Percentiles rank a stretch among this genome's conserved stretches.
These are phyloP conservation scores for Anser cygnoides DNA, from an alignment of 2,113 vertebrate species.

Conservation along the genomic window DNA sequence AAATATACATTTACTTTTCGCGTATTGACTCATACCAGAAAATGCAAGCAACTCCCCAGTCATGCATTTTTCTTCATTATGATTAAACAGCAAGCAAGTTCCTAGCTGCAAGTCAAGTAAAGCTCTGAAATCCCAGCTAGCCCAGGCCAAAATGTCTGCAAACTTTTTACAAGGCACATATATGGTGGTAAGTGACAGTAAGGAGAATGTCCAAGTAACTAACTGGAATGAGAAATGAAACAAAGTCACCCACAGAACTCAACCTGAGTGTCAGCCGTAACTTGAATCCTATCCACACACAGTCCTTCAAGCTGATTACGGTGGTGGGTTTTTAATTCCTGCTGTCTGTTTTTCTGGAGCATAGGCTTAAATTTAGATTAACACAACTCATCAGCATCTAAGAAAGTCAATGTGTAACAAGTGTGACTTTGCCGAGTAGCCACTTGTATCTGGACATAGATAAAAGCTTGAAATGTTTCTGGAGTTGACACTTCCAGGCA, in stretches of 20 bases:
- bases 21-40: background rate
- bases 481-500: background rate
- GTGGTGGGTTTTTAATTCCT: slow-evolving; percentile 12
- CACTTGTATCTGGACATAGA: background rate
- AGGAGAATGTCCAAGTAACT: background rate
- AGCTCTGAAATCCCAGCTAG: background rate
- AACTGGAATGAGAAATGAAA: slow-evolving; percentile 18
- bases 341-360: background rate
- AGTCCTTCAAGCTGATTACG: slow-evolving; percentile 45
- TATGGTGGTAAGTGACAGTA: background rate
- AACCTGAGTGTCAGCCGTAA: background rate
- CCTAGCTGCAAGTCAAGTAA: background rate
- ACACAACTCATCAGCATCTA: background rate
- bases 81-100: background rate
- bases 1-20: background rate
- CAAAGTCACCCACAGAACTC: background rate
- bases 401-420: background rate
- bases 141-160: background rate
- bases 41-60: background rate
- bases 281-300: background rate
- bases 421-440: background rate
- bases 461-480: background rate
- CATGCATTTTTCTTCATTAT: background rate
- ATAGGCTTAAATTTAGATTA: background rate
- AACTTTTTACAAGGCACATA: background rate